Conservation (phyloP, 2,888 invertebrate species). For the Odontothrips loti region DNA sequence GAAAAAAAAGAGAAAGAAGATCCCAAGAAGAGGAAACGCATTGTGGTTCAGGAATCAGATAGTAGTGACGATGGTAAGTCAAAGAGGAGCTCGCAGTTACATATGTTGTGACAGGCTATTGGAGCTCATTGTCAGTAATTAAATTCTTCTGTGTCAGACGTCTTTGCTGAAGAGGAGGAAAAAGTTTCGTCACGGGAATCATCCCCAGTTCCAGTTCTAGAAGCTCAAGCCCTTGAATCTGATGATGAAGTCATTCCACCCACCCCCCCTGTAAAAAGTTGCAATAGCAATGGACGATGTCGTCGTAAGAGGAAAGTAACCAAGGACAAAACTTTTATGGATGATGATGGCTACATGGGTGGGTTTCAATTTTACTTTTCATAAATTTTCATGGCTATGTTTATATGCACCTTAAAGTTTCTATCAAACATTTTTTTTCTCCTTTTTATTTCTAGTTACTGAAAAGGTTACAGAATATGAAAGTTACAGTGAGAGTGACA, state of each 20-base stretch:
- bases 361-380: neutral
- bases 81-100: neutral
- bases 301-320: neutral
- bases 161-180: conserved; percentile 2
- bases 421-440: no score
- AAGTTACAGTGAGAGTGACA: conserved; percentile 20
- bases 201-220: neutral
- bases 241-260: neutral
- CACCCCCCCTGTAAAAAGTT: neutral
- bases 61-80: conserved; percentile 13
- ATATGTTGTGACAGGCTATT: no score
- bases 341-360: neutral
- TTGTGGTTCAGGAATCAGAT: neutral
- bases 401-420: neutral
- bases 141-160: neutral
- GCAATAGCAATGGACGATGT: neutral
- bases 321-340: neutral
- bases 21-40: neutral
- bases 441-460: neutral
- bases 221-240: neutral
- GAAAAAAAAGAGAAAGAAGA: conserved; percentile 1
- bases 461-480: conserved; percentile 4
- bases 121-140: neutral
- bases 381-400: neutral
- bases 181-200: neutral